Conservation (phyloP, 2,888 invertebrate species). For the Morpho helenor region DNA sequence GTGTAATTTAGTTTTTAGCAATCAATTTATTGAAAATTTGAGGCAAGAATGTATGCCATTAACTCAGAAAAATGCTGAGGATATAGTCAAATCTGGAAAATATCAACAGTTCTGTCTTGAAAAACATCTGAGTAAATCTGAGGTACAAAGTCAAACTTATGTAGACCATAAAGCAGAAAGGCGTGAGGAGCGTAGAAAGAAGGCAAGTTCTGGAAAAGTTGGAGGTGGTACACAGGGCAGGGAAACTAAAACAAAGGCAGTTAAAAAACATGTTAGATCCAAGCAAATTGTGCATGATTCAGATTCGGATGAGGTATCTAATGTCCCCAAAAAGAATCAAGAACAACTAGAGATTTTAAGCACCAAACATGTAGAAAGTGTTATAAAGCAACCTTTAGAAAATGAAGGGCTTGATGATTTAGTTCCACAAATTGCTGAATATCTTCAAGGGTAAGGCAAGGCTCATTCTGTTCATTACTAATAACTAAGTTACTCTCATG, state of each 20-base stretch:
- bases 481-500: no score
- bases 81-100: slow-evolving; percentile 83
- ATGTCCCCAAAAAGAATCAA: slow-evolving; percentile 57
- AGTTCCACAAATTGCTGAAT: slow-evolving; percentile 81
- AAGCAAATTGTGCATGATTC: slow-evolving; percentile 79
- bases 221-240: slow-evolving; percentile 96
- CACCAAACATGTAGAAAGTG: slow-evolving; percentile 82
- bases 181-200: slow-evolving; percentile 93
- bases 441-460: slow-evolving; percentile 80
- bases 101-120: slow-evolving; percentile 87
- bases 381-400: slow-evolving; percentile 80
- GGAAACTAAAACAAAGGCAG: slow-evolving; percentile 96
- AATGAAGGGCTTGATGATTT: slow-evolving; percentile 88
- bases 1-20: slow-evolving; percentile 76
- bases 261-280: slow-evolving; percentile 87
- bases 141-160: slow-evolving; percentile 48
- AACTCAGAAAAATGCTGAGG: slow-evolving; percentile 83
- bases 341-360: slow-evolving; percentile 81
- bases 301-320: slow-evolving; percentile 82
- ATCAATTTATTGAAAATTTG: slow-evolving; percentile 83
- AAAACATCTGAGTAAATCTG: slow-evolving; percentile 77
- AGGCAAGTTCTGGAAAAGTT: slow-evolving; percentile 91
- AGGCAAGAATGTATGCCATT: slow-evolving; percentile 83
- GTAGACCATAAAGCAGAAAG: slow-evolving; percentile 82
- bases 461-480: no score